Base-by-base conservation (phyloP, 2,797 vertebrate genomes). In the Lycodopsis pacificus region DNA sequence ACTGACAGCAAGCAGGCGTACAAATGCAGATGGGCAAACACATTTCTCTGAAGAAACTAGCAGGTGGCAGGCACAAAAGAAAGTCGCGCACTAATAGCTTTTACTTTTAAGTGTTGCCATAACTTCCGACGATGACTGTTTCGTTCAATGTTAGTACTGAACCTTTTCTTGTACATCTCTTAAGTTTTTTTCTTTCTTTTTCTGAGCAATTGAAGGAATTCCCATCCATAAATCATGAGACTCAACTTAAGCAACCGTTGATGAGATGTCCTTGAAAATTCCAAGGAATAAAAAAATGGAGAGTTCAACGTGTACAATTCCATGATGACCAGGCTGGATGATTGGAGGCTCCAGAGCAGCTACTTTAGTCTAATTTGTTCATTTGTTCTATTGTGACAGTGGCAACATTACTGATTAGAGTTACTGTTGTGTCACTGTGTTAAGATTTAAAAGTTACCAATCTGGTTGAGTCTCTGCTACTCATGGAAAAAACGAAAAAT, bases 11-110 rank as follows among this genome's bases (percentile, higher is more conserved):
- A 75, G 72, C 54, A 73, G 46, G 6, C 30, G 3, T 13, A 48
- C 25, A 3, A 68, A 80, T 71, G 53, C 65, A 73, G 71, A 80
- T 84, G 57, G 63, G 12, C 40, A 64, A 67, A 44, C 54, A 53
- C 22, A 48, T 71, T 71, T 69, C 49, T 80, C 57, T 59, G 59
- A 75, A 71, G 56, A 66, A 71, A 40, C 15, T 73, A 36, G 51
- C 46, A 46, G 71, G 64, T 27, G 65, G 63, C 34, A 4, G 4
- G n/a, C 58, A 71, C 54, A 75, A 73, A 76, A 59, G 66, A 73
- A 67, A 54, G 30, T 53, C 62, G 70, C 42, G 46, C 58, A 19
- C 69, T 70, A 79, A 80, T 68, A 8, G n/a, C 30, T 48, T 67
- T 72, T 7, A 22, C 1, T 61, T 19, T 44, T 9, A 30, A 40